A percentile compares a stretch with the other conserved stretches of the same genome.
Evolutionary conservation across 92 coral and sea anemone genomes (phyloP).

Genomic region (Epizoanthus ramosus): DNA sequence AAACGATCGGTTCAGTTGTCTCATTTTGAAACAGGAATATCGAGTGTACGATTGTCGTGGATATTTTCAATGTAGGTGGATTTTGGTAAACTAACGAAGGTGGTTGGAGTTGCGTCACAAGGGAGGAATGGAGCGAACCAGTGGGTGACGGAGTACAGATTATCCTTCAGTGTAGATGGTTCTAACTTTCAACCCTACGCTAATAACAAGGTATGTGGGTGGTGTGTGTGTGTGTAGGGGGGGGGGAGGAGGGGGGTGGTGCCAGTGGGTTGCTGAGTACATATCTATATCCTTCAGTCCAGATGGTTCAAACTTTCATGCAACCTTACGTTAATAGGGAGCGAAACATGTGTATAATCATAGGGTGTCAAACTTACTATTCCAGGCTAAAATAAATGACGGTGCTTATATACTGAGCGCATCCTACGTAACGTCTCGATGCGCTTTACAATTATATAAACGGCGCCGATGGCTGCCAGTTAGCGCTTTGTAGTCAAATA

Average conservation of each 20-base stretch:
- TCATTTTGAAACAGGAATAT: too few species aligned
- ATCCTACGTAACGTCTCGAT: too few species aligned
- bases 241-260: background rate
- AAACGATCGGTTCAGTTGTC: too few species aligned
- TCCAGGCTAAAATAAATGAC: too few species aligned
- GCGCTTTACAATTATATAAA: too few species aligned
- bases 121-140: slow-evolving; percentile 36
- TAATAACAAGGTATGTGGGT: slow-evolving; percentile 7
- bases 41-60: background rate
- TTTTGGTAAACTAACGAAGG: slow-evolving; percentile 23
- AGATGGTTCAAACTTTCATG: slow-evolving; percentile 18
- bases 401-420: too few species aligned
- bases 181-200: slow-evolving; percentile 10
- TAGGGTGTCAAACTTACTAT: too few species aligned
- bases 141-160: slow-evolving; percentile 19
- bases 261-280: slow-evolving; percentile 18
- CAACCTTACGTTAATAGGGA: too few species aligned
- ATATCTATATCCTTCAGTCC: background rate
- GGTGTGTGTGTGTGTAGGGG: background rate
- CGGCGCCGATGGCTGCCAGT: too few species aligned
- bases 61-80: background rate
- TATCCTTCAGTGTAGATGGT: slow-evolving; percentile 29
- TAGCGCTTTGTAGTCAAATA: too few species aligned
- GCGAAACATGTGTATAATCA: too few species aligned
- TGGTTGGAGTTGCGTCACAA: slow-evolving; percentile 31